Base-by-base conservation (phyloP, 2,113 vertebrate species). In the Stictonetta naevosa region DNA sequence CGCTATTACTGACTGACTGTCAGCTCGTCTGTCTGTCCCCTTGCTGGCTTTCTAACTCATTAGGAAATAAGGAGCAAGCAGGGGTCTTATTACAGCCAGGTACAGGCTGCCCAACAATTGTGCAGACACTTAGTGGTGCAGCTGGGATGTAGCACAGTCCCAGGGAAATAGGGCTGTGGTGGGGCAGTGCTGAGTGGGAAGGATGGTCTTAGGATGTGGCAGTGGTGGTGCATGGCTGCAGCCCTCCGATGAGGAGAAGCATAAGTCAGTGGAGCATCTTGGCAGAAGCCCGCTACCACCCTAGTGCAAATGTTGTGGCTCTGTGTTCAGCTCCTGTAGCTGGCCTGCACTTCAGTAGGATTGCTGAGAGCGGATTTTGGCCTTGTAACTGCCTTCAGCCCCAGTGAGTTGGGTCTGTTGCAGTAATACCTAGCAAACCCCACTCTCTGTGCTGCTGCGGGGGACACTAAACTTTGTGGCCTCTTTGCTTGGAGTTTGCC, bases 281-380 rank as follows among this genome's bases (percentile, higher is more conserved):
- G 60, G 22, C 21, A 38, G 36, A 62, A 40, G 46, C 48, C 59
- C 11, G 4, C 23, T 62, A 26, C 60, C 33, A 44, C 25, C 13
- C 28, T 23, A 25, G 5, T n/a, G 13, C 26, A 40, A 66, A 31
- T 42, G 60, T 17, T 33, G 19, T 10, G 56, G 8, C 36, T 68
- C 75, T 62, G 6, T 62, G 8, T 29, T 42, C 25, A 53, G 40
- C 56, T 67, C 16, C 59, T 64, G 0, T 15, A 66, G 7, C 44
- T 46, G 52, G 29, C 23, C 21, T 36, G 28, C 0, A 0, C 40
- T 36, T 34, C 55, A 36, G 38, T 5, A 56, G 29, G 38, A n/a
- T 53, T 64, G 34, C 42, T 74, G n/a, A 66, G 46, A 67, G 52
- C 50, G 71, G 67, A 50, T 77, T 71, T 56, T 91, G 46, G 52